Evolutionary conservation across 2,888 invertebrate species (phyloP), one percentile per base, ranked within the genome.

Genomic region (Lymantria monacha): DNA sequence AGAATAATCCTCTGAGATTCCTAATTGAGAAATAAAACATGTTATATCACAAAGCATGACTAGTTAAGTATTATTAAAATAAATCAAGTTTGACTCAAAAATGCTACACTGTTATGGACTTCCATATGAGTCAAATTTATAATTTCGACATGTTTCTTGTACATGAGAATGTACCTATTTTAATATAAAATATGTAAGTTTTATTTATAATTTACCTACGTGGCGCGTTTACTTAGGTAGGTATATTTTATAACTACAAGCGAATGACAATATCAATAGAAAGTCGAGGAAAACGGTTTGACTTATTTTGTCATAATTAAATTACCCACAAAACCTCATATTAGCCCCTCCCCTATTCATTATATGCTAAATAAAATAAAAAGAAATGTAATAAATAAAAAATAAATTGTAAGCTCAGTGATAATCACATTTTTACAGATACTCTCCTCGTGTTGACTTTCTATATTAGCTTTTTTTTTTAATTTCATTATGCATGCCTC

Each of bases 111-210:
- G 62, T 61, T 72, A 70, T 70, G 42, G 51, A 59, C 45, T 60
- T 61, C 37, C 42, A 48, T 41, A 38, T 42, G 12, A 47, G 51
- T 69, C 69, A 67, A 61, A 63, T 53, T 67, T 69, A 52, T 58
- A 63, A 63, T 66, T 72, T 58, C 61, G 64, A 67, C 62, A 64
- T 58, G 63, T 67, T 68, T 69, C 60, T 46, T 60, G 59, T 63
- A 52, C 51, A 55, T 61, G 69, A 66, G 51, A 47, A 53, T 55
- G 47, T 57, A 56, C 50, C 49, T 51, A 57, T 51, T 57, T 57
- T 67, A 64, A 66, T 76, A 76, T 68, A 67, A 57, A 61, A 62
- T 79, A 80, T 22, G 33, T 10, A 9, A 76, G 74, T 74, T 79
- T 75, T 49, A 61, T 64, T 77, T 74, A 59, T 63, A 67, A 62